phyloP scores from a whole-genome alignment of 2,797 vertebrate genomes.

The Rhinophrynus dorsalis region DNA sequence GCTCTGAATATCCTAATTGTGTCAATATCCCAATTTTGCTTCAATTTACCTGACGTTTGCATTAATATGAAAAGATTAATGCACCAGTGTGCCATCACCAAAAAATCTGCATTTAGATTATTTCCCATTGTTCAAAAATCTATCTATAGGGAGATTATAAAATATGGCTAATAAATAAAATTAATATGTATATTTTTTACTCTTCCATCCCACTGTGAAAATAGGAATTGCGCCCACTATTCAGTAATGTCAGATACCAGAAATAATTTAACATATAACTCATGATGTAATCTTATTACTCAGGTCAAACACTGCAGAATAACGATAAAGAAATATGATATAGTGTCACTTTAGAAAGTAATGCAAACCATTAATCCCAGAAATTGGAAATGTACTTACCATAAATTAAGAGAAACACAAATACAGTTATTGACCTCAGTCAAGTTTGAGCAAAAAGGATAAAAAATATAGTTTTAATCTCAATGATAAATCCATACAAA shows the following conservation, averaged over 20 bases:
- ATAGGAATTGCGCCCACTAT: too few species aligned
- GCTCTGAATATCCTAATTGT: too few species aligned
- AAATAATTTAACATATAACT: slow-evolving; percentile 37
- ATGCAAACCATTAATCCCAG: slow-evolving; percentile 33
- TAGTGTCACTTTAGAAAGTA: slow-evolving; percentile 25
- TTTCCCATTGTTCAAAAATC: too few species aligned
- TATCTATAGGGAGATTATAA: too few species aligned
- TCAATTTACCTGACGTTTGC: too few species aligned
- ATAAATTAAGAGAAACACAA: slow-evolving; percentile 48
- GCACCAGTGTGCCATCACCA: too few species aligned
- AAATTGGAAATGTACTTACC: slow-evolving; percentile 42
- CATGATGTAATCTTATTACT: slow-evolving; percentile 44
- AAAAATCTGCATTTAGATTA: too few species aligned
- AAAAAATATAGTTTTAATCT: slow-evolving; percentile 21
- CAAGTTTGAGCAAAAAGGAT: neutral
- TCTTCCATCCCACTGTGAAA: too few species aligned
- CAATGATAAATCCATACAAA: slow-evolving; percentile 1
- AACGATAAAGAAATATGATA: slow-evolving; percentile 40
- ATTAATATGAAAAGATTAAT: too few species aligned
- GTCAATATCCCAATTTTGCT: too few species aligned
- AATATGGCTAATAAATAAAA: too few species aligned
- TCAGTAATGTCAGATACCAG: neutral
- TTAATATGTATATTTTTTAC: too few species aligned
- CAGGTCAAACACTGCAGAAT: slow-evolving; percentile 19
- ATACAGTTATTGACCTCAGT: slow-evolving; percentile 30